Evolutionary conservation across 2,113 vertebrate species (phyloP), one percentile per base, ranked within the genome.

Genomic region (Myotis brandtii): DNA sequence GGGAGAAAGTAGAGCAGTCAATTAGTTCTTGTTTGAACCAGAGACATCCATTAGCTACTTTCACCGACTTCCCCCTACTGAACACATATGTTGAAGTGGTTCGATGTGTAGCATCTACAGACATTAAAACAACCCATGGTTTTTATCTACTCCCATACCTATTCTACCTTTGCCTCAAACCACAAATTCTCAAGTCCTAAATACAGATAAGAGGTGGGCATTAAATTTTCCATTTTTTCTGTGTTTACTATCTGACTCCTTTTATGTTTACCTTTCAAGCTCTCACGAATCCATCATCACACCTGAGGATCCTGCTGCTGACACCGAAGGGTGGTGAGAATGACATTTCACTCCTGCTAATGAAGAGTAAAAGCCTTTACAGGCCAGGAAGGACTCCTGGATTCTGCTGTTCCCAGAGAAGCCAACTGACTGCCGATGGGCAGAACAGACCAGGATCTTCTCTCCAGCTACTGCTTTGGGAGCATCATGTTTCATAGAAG

Each of bases 141-240:
- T 93, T 70, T 73, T 83, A 93, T 21, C 27, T 88, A 52, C 11
- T 88, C 17, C 80, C 62, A 93, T 30, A 80, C 6, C 77, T n/a
- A 80, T 48, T 75, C 32, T 94, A 91, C 95, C 43, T 95, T 93
- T 95, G 77, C 25, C 17, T 73, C 69, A 82, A 90, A 85, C 66
- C 80, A 79, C 92, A 95, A 83, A 94, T 94, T 81, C n/a, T 89
- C 18, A 80, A 93, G 70, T 85, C 70, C 52, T 90, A 86, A 90
- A 43, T 37, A 85, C 12, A 92, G 80, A 73, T 37, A 40, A 89
- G 59, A 50, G 8, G n/a, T 4, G 64, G 34, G 64, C 14, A 14
- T 46, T 85, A 40, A 20, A 25, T 30, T 80, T 32, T 77, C 3
- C 69, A 37, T 76, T 56, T 43, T 62, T 70, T 30, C 37, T 70